Percentiles rank a stretch among this genome's conserved stretches.
phyloP scores from a whole-genome alignment of 2,888 invertebrate genomes.

The Diadegma fenestrale region DNA sequence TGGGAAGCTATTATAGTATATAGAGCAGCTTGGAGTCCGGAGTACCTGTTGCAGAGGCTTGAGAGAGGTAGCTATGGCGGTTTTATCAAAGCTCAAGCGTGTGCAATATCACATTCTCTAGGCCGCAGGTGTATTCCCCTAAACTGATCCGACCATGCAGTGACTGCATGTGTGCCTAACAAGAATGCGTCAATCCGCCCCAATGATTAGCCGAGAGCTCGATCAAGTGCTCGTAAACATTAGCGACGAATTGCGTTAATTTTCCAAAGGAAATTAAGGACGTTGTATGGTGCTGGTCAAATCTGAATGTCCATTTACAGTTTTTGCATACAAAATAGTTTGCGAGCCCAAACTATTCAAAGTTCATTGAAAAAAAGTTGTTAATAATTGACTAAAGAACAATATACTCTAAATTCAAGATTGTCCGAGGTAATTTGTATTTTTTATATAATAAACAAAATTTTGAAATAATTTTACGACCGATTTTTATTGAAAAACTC shows the following conservation, averaged over 20 bases:
- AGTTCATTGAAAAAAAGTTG: too few relatives aligned
- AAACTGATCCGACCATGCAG: slow-evolving; percentile 10
- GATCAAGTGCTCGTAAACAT: neutral
- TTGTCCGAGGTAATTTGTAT: too few relatives aligned
- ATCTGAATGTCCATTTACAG: too few relatives aligned
- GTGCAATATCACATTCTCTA: slow-evolving; percentile 33
- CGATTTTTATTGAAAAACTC: too few relatives aligned
- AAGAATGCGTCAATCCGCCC: slow-evolving; percentile 1
- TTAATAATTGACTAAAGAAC: too few relatives aligned
- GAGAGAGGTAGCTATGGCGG: slow-evolving; percentile 47
- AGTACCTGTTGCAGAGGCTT: slow-evolving; percentile 59
- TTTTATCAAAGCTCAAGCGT: slow-evolving; percentile 54
- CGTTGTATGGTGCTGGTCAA: too few relatives aligned
- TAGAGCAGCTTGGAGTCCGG: neutral
- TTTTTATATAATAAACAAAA: too few relatives aligned
- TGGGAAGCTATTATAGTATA: slow-evolving; percentile 8
- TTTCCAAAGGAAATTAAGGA: neutral
- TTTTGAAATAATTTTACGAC: too few relatives aligned
- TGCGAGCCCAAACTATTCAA: too few relatives aligned
- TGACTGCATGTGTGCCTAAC: neutral
- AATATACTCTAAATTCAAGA: too few relatives aligned
- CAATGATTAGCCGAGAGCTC: neutral
- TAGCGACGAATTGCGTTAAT: neutral
- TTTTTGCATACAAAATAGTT: too few relatives aligned
- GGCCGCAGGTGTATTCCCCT: slow-evolving; percentile 15